Conservation (phyloP, 2,888 invertebrate genomes). For the Melieria crassipennis region DNA sequence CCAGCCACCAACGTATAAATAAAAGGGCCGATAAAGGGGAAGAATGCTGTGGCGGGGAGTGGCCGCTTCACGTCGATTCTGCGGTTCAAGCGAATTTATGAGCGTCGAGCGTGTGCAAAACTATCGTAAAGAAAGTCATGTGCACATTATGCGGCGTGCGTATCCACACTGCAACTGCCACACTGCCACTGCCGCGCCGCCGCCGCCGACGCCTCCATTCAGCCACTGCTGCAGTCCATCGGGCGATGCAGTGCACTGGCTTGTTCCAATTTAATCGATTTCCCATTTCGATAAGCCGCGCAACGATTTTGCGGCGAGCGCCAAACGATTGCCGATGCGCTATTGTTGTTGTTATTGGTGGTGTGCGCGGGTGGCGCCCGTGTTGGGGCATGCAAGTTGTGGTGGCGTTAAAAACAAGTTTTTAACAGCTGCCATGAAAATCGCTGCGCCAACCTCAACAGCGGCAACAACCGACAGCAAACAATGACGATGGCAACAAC, state of each 20-base stretch:
- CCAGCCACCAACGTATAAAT: not conserved
- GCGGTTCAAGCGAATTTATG: slow-evolving; percentile 42
- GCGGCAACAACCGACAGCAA: too few relatives aligned
- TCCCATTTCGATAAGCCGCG: slow-evolving; percentile 46
- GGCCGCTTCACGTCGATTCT: slow-evolving; percentile 6
- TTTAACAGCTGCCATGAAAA: slow-evolving; percentile 1
- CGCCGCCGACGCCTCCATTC: not conserved
- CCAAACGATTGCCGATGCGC: slow-evolving; percentile 8
- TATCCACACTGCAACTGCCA: not conserved
- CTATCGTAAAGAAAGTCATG: slow-evolving; percentile 23
- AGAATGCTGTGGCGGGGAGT: not conserved
- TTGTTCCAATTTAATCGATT: slow-evolving; percentile 47
- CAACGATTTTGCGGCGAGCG: slow-evolving; percentile 24
- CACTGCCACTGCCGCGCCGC: not conserved
- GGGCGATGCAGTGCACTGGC: slow-evolving; percentile 26
- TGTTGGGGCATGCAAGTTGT: too few relatives aligned
- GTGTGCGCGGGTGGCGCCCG: not conserved
- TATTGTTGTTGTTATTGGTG: not conserved
- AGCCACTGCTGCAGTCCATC: slow-evolving; percentile 18
- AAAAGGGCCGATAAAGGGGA: not conserved
- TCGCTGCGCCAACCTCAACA: not conserved
- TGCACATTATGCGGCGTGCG: too few relatives aligned
- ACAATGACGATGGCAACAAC: too few relatives aligned
- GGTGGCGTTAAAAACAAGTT: not conserved
- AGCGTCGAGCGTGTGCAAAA: slow-evolving; percentile 36